Conservation (phyloP, 2,888 invertebrate genomes). For the Altica lythri region DNA sequence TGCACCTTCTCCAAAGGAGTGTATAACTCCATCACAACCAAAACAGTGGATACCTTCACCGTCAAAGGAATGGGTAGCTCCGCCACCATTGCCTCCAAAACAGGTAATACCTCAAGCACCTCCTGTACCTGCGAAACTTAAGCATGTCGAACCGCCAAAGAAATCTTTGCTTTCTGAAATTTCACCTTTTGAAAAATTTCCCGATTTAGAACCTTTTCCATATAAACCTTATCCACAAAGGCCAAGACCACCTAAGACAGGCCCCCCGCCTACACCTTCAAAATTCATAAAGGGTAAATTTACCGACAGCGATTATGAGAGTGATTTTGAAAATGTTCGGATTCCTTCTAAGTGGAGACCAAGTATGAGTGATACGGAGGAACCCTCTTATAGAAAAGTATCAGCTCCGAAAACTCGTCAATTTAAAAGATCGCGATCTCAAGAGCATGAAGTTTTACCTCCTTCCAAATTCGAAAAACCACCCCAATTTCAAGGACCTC, state of each 20-base stretch:
- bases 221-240: constrained; percentile 58
- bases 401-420: constrained; percentile 58
- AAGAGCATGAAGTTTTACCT: constrained; percentile 62
- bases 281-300: constrained; percentile 64
- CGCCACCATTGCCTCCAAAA: constrained; percentile 57
- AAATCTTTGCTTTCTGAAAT: constrained; percentile 42
- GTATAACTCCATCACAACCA: constrained; percentile 62
- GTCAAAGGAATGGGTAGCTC: constrained; percentile 48
- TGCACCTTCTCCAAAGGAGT: constrained; percentile 57
- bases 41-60: constrained; percentile 60
- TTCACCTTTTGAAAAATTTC: constrained; percentile 56
- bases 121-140: constrained; percentile 52
- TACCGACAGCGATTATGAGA: constrained; percentile 71
- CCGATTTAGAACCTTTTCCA: constrained; percentile 59
- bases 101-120: constrained; percentile 57
- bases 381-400: constrained; percentile 63
- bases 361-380: constrained; percentile 68
- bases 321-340: constrained; percentile 62
- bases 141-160: constrained; percentile 45
- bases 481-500: constrained; percentile 54
- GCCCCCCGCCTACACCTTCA: constrained; percentile 63
- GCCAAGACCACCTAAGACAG: constrained; percentile 51
- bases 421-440: constrained; percentile 62
- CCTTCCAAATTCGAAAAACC: constrained; percentile 64
- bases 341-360: constrained; percentile 64